Conservation (phyloP, 2,113 vertebrate species). For the Python bivittatus region DNA sequence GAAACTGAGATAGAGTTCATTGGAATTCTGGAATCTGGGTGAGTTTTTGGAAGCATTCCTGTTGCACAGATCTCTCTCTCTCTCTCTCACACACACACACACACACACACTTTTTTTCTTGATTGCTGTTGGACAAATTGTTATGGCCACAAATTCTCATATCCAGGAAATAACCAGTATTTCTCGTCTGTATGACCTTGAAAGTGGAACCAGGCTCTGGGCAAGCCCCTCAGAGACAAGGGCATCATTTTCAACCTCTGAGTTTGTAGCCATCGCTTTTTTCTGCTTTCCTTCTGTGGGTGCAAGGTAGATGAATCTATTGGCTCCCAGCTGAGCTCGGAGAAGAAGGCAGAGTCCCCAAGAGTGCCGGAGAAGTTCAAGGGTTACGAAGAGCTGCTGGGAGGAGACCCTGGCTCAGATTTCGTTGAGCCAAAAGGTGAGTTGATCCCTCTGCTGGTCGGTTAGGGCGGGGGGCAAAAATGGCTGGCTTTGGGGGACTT, state of each 20-base stretch:
- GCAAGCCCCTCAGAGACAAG: neutral
- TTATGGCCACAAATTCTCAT: neutral
- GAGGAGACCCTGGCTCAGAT: slow-evolving; percentile 50
- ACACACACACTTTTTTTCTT: too few species aligned
- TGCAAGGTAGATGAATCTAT: slow-evolving; percentile 33
- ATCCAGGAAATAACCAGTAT: neutral
- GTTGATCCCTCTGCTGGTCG: neutral
- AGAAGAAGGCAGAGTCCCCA: neutral
- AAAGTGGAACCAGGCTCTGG: neutral
- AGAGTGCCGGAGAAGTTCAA: slow-evolving; percentile 53
- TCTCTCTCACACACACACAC: too few species aligned
- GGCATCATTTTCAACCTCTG: neutral
- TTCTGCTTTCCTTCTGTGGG: neutral
- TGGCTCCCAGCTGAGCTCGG: neutral
- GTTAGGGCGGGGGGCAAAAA: neutral
- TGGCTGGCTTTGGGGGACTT: neutral
- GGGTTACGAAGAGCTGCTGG: slow-evolving; percentile 69
- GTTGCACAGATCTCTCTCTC: too few species aligned
- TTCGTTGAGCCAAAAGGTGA: slow-evolving; percentile 74
- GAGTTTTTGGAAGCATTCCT: neutral
- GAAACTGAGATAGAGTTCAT: neutral
- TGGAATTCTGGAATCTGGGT: neutral
- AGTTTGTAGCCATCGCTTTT: neutral
- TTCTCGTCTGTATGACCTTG: neutral
- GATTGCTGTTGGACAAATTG: too few species aligned